These are phyloP conservation scores for Melitaea athalia DNA, from an alignment of 2,888 invertebrate genomes.

Conservation along the genomic window DNA sequence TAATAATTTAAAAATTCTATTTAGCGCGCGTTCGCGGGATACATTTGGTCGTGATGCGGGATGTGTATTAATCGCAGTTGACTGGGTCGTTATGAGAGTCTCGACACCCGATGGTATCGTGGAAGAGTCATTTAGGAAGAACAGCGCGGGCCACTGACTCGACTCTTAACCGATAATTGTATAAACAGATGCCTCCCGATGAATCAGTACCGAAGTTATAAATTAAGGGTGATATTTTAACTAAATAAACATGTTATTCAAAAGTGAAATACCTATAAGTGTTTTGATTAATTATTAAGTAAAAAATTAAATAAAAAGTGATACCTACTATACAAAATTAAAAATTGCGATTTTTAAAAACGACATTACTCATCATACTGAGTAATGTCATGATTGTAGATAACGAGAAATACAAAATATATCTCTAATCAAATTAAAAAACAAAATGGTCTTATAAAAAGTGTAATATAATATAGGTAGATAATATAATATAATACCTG, in stretches of 20 bases:
- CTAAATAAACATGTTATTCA: neutral
- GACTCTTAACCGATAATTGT: conserved; percentile 79
- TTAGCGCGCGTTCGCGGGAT: conserved; percentile 6
- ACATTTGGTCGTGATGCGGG: conserved; percentile 48
- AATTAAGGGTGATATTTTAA: neutral
- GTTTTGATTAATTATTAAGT: neutral
- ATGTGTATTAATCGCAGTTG: conserved; percentile 65
- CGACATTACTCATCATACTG: too few species aligned
- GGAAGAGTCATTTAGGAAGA: conserved; percentile 81
- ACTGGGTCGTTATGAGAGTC: conserved; percentile 58
- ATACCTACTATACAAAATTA: too few species aligned
- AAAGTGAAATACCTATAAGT: neutral
- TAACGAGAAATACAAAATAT: too few species aligned
- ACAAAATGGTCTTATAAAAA: too few species aligned
- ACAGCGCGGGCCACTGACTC: conserved; percentile 78
- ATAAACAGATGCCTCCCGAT: conserved; percentile 78
- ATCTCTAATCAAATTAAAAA: too few species aligned
- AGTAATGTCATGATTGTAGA: too few species aligned
- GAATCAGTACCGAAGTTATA: conserved; percentile 55
- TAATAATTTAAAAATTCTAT: neutral
- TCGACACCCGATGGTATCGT: conserved; percentile 71
- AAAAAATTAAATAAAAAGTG: too few species aligned
- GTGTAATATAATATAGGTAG: too few species aligned
- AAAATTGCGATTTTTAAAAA: too few species aligned
- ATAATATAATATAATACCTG: too few species aligned